phyloP scores from a whole-genome alignment of 2,888 invertebrate genomes.

The Micropterix aruncella region DNA sequence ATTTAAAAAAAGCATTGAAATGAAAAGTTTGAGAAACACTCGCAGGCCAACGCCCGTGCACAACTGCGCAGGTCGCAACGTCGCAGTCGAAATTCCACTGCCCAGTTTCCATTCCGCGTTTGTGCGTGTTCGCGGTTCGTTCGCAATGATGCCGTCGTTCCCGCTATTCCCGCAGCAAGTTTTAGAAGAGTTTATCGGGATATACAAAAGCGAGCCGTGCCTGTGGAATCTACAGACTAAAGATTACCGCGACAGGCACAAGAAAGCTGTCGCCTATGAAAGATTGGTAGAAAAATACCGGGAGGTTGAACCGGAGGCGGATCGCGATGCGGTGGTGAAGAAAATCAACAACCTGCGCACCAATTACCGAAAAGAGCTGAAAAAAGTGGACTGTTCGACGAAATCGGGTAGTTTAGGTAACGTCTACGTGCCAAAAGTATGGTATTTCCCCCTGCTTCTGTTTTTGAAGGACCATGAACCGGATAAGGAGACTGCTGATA shows the following conservation, averaged over 20 bases:
- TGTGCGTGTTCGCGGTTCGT: no score
- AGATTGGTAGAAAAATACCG: conserved; percentile 10
- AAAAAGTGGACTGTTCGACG: conserved; percentile 8
- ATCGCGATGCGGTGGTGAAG: conserved; percentile 10
- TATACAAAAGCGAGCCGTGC: conserved; percentile 13
- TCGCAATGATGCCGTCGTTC: conserved; percentile 7
- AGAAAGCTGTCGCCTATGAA: conserved; percentile 11
- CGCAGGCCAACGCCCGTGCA: no score
- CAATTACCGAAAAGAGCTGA: conserved; percentile 12
- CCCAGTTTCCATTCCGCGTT: no score
- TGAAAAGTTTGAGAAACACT: no score
- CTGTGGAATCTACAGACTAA: conserved; percentile 14
- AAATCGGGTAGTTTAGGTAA: conserved; percentile 2
- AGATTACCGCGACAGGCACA: conserved; percentile 13
- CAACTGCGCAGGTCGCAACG: no score
- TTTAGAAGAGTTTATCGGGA: conserved; percentile 13
- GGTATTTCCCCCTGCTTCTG: no score
- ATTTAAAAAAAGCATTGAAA: no score
- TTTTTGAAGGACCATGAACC: no score
- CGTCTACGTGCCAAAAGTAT: no score
- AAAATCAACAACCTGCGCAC: conserved; percentile 14
- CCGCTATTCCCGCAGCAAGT: conserved; percentile 8
- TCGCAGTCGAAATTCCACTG: no score
- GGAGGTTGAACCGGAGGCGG: conserved; percentile 10
- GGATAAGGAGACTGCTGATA: no score